phyloP scores from a whole-genome alignment of 2,113 vertebrate species.

The Orycteropus afer region DNA sequence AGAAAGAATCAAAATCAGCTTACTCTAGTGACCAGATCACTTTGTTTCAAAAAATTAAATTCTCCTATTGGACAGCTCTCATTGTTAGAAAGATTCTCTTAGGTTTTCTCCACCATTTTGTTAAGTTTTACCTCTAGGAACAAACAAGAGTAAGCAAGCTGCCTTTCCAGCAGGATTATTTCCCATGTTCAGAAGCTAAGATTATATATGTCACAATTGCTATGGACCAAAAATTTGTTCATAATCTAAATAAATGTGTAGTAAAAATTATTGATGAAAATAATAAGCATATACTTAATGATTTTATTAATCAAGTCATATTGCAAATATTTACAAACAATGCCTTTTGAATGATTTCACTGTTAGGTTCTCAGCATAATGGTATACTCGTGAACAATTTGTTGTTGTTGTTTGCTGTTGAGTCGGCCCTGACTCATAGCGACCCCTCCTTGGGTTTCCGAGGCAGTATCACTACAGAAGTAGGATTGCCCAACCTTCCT shows the following conservation, averaged over 20 bases:
- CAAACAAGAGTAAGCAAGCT: background rate
- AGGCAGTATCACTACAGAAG: too few species aligned
- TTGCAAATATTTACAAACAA: background rate
- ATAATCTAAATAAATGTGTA: background rate
- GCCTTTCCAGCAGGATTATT: background rate
- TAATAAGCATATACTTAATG: background rate
- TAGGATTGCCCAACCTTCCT: too few species aligned
- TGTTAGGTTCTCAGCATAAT: background rate
- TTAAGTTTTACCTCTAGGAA: conserved; percentile 16
- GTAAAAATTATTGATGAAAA: background rate
- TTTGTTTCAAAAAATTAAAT: background rate
- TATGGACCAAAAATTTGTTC: background rate
- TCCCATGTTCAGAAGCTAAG: background rate
- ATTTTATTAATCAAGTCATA: background rate
- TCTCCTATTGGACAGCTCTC: background rate
- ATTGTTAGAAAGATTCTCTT: conserved; percentile 9
- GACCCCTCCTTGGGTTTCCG: too few species aligned
- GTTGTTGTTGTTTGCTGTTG: too few species aligned
- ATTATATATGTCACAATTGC: background rate
- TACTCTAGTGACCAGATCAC: background rate
- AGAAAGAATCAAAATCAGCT: background rate
- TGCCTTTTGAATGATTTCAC: background rate
- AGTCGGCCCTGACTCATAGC: too few species aligned
- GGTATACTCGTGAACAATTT: background rate
- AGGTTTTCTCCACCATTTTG: background rate